These are phyloP conservation scores for Xestia c-nigrum DNA, from an alignment of 2,888 invertebrate species.

Conservation along the genomic window DNA sequence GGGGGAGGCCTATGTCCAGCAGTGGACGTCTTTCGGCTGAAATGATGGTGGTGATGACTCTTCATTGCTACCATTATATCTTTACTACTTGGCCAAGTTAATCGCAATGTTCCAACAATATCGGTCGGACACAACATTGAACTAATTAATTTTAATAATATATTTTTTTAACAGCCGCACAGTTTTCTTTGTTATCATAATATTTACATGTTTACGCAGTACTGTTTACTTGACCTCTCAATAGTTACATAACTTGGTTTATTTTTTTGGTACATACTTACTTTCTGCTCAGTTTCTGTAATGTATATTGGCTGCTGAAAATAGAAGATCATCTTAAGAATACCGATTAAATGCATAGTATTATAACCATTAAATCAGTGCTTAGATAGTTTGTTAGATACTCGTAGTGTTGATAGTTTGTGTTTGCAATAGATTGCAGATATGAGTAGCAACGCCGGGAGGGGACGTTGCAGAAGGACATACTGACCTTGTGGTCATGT, in stretches of 20 bases:
- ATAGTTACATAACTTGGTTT: conserved; percentile 20
- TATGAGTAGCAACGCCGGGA: not conserved
- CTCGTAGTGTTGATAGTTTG: too few species aligned
- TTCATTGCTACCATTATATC: too few species aligned
- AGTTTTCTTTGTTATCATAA: conserved; percentile 34
- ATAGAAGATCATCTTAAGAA: not conserved
- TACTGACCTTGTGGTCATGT: not conserved
- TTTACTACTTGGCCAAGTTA: not conserved
- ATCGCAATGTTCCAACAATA: conserved; percentile 25
- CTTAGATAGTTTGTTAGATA: too few species aligned
- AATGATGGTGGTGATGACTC: too few species aligned
- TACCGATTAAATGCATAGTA: not conserved
- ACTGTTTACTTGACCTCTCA: conserved; percentile 38
- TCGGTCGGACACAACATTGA: conserved; percentile 35
- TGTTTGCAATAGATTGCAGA: not conserved
- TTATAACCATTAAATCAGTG: too few species aligned
- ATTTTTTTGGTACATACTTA: not conserved
- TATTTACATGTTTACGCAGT: conserved; percentile 41
- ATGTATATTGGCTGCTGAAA: not conserved
- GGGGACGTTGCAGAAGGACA: not conserved
- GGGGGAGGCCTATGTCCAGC: too few species aligned
- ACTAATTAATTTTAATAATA: conserved; percentile 44
- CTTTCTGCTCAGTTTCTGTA: not conserved
- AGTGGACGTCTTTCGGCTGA: too few species aligned
- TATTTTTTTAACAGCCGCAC: conserved; percentile 15